Conservation (phyloP, 2,888 invertebrate species). For the Arctia plantaginis region DNA sequence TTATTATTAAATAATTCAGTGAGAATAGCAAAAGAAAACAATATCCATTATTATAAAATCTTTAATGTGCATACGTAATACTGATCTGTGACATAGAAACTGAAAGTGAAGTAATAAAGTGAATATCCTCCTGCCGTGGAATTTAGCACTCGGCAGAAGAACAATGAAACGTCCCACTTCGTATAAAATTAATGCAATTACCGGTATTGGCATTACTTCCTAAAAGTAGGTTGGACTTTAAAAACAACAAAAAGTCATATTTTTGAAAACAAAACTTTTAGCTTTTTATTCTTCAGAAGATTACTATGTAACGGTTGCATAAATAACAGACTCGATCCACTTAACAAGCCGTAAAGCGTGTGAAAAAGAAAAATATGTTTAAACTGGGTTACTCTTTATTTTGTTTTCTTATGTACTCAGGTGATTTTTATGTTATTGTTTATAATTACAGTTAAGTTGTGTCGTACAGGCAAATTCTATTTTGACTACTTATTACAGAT, state of each 20-base stretch:
- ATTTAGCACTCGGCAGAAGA: conserved; percentile 16
- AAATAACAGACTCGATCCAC: not conserved
- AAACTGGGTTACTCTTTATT: not conserved
- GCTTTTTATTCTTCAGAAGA: not conserved
- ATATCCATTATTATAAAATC: not conserved
- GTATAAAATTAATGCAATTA: conserved; percentile 11
- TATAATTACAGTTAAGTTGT: not conserved
- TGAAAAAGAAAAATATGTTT: not conserved
- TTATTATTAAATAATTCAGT: not conserved
- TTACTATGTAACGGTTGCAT: not conserved
- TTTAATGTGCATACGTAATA: not conserved
- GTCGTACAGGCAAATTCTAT: not conserved
- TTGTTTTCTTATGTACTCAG: not conserved
- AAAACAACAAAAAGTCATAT: not conserved
- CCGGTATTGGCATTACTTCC: conserved; percentile 11
- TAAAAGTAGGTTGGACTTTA: not conserved
- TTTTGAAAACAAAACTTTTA: not conserved
- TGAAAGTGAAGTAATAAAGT: conserved; percentile 9
- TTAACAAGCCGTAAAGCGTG: not conserved
- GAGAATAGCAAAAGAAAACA: not conserved
- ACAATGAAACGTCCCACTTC: conserved; percentile 14
- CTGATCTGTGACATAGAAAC: conserved; percentile 7
- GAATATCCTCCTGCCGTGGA: conserved; percentile 12
- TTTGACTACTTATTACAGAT: not conserved
- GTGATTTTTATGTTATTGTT: not conserved